Conservation (phyloP, 2,113 vertebrate genomes). For the Syrrhaptes paradoxus region DNA sequence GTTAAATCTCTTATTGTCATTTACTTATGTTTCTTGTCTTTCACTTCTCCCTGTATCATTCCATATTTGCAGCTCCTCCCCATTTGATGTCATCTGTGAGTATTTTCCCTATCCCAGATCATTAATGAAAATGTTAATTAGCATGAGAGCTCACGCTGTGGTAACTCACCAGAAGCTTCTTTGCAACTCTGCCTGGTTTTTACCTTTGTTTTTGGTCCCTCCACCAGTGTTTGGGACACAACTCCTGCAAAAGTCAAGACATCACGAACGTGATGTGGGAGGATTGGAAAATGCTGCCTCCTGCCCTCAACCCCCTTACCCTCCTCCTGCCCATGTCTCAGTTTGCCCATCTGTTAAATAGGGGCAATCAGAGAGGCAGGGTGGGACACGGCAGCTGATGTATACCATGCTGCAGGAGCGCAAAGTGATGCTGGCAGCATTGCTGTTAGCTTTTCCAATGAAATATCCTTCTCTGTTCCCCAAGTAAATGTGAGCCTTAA, state of each 20-base stretch:
- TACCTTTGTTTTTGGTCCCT: neutral
- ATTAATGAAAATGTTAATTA: constrained; percentile 42
- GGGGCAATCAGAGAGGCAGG: neutral
- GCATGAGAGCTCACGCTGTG: neutral
- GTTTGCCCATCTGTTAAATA: neutral
- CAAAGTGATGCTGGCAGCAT: neutral
- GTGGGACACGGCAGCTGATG: neutral
- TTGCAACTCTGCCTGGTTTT: neutral
- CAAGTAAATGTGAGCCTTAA: accelerated
- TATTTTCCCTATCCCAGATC: neutral
- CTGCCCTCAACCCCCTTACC: neutral
- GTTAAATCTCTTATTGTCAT: neutral
- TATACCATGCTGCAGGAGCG: neutral
- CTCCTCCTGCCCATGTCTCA: neutral
- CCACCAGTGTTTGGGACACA: accelerated
- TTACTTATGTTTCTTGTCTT: neutral
- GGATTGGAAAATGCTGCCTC: neutral
- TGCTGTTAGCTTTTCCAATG: neutral
- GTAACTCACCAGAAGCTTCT: constrained; percentile 28
- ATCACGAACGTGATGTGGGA: accelerated
- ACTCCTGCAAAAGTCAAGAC: neutral
- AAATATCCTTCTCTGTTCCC: neutral
- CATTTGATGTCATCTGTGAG: constrained; percentile 2
- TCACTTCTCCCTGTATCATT: neutral
- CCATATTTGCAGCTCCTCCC: neutral